Evolutionary conservation across 2,797 vertebrate genomes (phyloP), one percentile per base, ranked within the genome.

Genomic region (Pogoniulus pusillus): DNA sequence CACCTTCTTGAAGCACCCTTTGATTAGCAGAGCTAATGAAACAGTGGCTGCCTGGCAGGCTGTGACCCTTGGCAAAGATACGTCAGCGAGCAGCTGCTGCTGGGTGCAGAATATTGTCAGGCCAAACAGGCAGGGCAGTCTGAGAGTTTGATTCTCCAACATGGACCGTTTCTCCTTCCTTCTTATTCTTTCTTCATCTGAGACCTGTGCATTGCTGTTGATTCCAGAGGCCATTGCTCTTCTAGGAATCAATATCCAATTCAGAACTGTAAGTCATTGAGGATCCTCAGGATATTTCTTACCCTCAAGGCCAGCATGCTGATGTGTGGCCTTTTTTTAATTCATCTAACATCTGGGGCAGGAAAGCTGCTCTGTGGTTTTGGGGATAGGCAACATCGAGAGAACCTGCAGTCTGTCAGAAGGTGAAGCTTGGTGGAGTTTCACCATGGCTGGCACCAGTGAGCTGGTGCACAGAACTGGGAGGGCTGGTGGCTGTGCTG

Each of bases 1-100:
- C 63, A 29, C n/a, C 47, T 83, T 95, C 82, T 74, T 47, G 60
- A 93, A 74, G 74, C 71, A 53, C 54, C 41, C 39, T 91, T 95
- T 82, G 89, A 91, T 94, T 85, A 91, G 87, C 77, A 93, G 80
- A 86, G 59, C 84, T 94, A 80, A 91, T 55, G 91, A 94, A 73
- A 65, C 69, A 80, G 75, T 68, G 70, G 62, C 73, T 91, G 71
- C 63, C 57, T 84, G 71, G 76, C 80, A 79, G 71, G 26, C 37
- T 73, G 57, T 74, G 90, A 70, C 70, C 62, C 62, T 83, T 62
- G 62, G 59, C 19, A 58, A 62, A 76, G 29, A 39, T 70, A 10
- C 81, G 26, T 79, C 85, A 72, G 34, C 45, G 53, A 81, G 66
- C 59, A 83, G 12, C 66, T 81, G 64, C 64, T 35, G 7, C 45